Percentiles rank a stretch among this genome's conserved stretches.
Evolutionary conservation across 1,140 invertebrate species (phyloP).

Genomic region (Pseudachorutes palmiensis): DNA sequence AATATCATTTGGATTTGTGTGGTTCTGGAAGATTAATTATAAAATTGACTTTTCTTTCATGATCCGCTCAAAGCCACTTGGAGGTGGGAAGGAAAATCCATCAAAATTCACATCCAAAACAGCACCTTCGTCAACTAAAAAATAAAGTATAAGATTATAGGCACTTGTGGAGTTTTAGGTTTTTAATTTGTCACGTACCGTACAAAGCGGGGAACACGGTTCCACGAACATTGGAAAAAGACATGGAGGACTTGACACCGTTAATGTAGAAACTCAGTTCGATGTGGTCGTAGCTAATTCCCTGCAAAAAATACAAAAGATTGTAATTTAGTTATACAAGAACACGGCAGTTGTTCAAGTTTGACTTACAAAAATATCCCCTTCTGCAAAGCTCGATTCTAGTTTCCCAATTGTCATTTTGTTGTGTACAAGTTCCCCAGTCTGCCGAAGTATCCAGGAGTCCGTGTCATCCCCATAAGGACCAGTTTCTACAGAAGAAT

Average conservation of each 20-base stretch:
- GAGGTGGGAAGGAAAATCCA: slow-evolving; percentile 73
- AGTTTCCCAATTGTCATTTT: slow-evolving; percentile 40
- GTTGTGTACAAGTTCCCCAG: slow-evolving; percentile 77
- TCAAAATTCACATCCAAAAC: slow-evolving; percentile 90
- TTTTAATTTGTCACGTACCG: slow-evolving; percentile 53
- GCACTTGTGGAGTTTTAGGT: slow-evolving; percentile 7
- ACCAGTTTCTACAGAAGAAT: slow-evolving; percentile 65
- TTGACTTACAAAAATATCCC: slow-evolving; percentile 75
- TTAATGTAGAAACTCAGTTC: slow-evolving; percentile 94
- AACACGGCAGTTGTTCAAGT: slow-evolving; percentile 13
- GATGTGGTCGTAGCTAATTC: slow-evolving; percentile 91
- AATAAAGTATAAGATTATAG: slow-evolving; percentile 40
- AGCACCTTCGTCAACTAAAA: slow-evolving; percentile 89
- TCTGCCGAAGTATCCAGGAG: slow-evolving; percentile 87
- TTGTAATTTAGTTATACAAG: slow-evolving; percentile 30
- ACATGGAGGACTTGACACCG: slow-evolving; percentile 73
- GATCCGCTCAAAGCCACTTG: slow-evolving; percentile 87
- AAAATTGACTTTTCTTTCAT: slow-evolving; percentile 94
- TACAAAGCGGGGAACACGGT: slow-evolving; percentile 87
- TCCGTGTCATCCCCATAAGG: slow-evolving; percentile 52
- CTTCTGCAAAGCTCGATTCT: slow-evolving; percentile 67
- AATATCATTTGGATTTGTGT: slow-evolving; percentile 2
- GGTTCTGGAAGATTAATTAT: slow-evolving; percentile 46
- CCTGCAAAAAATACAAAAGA: slow-evolving; percentile 49
- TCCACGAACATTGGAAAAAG: slow-evolving; percentile 80